Evolutionary conservation across 2,113 vertebrate species (phyloP).

Genomic region (Bubalus kerabau): DNA sequence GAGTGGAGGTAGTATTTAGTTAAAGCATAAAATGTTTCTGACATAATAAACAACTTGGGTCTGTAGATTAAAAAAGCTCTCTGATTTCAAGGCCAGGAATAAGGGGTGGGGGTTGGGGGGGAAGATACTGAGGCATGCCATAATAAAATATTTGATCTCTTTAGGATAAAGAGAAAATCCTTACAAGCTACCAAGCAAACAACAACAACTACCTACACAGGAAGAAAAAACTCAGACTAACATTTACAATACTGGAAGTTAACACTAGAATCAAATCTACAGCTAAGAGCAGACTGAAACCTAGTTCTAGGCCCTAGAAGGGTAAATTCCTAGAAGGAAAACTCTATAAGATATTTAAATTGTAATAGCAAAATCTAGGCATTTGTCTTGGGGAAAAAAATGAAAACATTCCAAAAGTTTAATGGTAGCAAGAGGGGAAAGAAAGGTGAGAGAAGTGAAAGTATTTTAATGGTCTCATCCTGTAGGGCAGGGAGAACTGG

Average conservation of each 20-base stretch:
- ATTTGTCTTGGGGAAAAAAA: not conserved
- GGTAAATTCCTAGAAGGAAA: not conserved
- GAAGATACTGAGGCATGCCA: not conserved
- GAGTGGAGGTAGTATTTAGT: not conserved
- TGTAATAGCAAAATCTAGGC: not conserved
- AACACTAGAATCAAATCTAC: not conserved
- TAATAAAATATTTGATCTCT: not conserved
- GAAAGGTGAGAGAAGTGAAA: not conserved
- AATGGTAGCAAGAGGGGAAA: not conserved
- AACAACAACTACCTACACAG: not conserved
- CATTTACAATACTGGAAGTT: not conserved
- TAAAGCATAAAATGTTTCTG: not conserved
- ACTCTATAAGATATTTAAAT: not conserved
- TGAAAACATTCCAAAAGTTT: not conserved
- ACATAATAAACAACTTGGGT: not conserved
- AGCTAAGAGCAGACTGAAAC: not conserved
- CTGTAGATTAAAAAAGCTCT: not conserved
- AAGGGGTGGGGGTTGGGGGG: accelerated
- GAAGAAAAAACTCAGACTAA: not conserved
- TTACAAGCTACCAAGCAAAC: not conserved
- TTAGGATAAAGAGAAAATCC: not conserved
- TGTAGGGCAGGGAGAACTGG: not conserved
- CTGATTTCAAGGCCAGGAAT: not conserved
- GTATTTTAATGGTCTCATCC: not conserved
- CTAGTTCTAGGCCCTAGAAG: not conserved